Base-by-base conservation (phyloP, 2,797 vertebrate species). In the Acanthurus lineatus region DNA sequence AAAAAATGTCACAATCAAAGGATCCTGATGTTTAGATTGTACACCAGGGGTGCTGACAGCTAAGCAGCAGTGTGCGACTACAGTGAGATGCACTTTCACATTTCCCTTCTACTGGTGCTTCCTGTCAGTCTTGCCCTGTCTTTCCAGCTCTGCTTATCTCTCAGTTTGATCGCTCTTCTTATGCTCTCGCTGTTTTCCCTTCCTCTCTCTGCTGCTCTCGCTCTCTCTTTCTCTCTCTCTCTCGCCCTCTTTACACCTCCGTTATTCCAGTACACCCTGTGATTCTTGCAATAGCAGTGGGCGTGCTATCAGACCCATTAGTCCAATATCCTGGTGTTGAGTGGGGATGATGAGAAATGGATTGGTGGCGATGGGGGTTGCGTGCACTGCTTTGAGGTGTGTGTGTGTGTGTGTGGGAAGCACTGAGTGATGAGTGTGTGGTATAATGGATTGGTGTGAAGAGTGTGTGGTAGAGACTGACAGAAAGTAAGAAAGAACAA, bases 271-370 rank as follows among this genome's bases (percentile, higher is more conserved):
- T 28, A 53, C 74, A 73, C 77, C 57, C 66, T 2, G 60, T 53
- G 86, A 63, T 73, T 79, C 82, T 73, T 73, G 73, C 69, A 81
- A 85, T 61, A 82, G 76, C 72, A 45, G 90, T 89, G 83, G 88
- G 86, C 44, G 83, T 73, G 73, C 84, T 72, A 82, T 90, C 81
- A 69, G 78, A 85, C 82, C 90, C 85, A 90, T 92, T 91, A 92
- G 86, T 83, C 77, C 81, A 70, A 77, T 84, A 85, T 84, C 67
- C 77, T 4, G 7, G 72, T 58, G 91, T 76, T 87, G 90, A 91
- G 84, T 79, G 89, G 79, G 79, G 90, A 84, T 38, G 77, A 80
- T 81, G 89, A 90, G 85, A 64, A 89, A 91, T 89, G 82, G 79
- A 89, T 86, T 64, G 74, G 59, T 15, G 22, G 49, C 7, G 62